Base-by-base conservation (phyloP, 1,140 invertebrate species). In the Zaprionus nigranus region DNA sequence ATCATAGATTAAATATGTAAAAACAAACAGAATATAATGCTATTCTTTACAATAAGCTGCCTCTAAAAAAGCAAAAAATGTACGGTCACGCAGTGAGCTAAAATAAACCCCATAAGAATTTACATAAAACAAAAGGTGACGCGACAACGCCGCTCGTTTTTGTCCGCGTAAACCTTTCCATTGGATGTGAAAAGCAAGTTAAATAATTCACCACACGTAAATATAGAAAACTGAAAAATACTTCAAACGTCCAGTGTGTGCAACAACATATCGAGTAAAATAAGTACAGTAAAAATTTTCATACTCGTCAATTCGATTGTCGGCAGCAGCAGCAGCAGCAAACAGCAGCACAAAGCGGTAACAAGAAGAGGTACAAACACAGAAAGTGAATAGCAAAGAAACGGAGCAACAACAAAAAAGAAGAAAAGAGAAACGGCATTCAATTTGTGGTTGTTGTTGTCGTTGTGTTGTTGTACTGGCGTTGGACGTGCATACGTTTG, bases 241-340 rank as follows among this genome's bases (percentile, higher is more conserved):
- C 81, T 70, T 78, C 78, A 74, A 61, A 38, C 20, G 66, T 56
- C 40, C 30, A 66, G 38, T 63, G 65, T 64, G 34, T 65, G 68
- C 34, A 49, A 80, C 63, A 81, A 80, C 63, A 81, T 66, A 65
- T 67, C 51, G 20, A 78, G 56, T 49, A 22, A 66, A 66, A 65
- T 73, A 72, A 87, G 85, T 87, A 87, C 85, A 87, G 84, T 90
- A 85, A 87, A 88, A 83, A 87, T 78, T 81, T 74, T 83, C 49
- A 56, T 74, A 65, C 71, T 74, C 68, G 71, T 68, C 71, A 57
- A 61, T 72, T 88, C 78, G 85, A 72, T 87, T 88, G 82, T 87
- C 81, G 83, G 81, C 83, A 75, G 82, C 65, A 82, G 75, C 68
- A 64, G n/a, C n/a, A n/a, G 81, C 84, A 79, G 82, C 40, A 84